A percentile compares a stretch with the other conserved stretches of the same genome.
These are phyloP conservation scores for Aporophyla nigra DNA, from an alignment of 2,888 invertebrate genomes.

Conservation along the genomic window DNA sequence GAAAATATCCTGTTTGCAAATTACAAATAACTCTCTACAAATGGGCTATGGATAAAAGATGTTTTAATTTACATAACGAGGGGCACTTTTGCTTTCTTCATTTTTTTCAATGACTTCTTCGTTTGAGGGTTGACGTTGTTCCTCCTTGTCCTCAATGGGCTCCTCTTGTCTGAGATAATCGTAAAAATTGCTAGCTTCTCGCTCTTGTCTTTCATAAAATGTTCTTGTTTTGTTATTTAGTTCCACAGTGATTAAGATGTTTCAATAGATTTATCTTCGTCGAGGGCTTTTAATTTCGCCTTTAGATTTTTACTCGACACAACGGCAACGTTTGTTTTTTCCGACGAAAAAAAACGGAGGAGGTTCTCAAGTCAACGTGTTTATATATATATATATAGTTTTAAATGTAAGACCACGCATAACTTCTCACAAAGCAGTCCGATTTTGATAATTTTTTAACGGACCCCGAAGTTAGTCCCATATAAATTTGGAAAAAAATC, in stretches of 20 bases:
- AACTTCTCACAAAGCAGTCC: no score
- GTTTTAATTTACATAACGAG: conserved; percentile 87
- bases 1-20: conserved; percentile 83
- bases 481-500: no score
- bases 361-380: no score
- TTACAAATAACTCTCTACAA: conserved; percentile 84
- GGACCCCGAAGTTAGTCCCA: no score
- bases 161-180: conserved; percentile 72
- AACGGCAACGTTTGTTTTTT: no score
- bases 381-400: no score
- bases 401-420: no score
- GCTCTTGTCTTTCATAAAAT: conserved; percentile 55
- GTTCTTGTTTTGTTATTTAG: conserved; percentile 41
- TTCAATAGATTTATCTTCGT: conserved; percentile 25
- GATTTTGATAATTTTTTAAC: no score
- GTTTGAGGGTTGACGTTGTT: conserved; percentile 46
- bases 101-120: conserved; percentile 73
- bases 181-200: conserved; percentile 73
- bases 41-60: conserved; percentile 83
- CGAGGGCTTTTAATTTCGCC: conserved; percentile 14
- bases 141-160: conserved; percentile 74
- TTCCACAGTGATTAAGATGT: conserved; percentile 13
- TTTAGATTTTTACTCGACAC: not conserved
- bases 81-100: conserved; percentile 79
- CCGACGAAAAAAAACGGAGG: no score